Percentiles rank a stretch among this genome's conserved stretches.
These are phyloP conservation scores for Epizoanthus fatuus DNA, from an alignment of 92 coral and sea anemone genomes.

Conservation along the genomic window DNA sequence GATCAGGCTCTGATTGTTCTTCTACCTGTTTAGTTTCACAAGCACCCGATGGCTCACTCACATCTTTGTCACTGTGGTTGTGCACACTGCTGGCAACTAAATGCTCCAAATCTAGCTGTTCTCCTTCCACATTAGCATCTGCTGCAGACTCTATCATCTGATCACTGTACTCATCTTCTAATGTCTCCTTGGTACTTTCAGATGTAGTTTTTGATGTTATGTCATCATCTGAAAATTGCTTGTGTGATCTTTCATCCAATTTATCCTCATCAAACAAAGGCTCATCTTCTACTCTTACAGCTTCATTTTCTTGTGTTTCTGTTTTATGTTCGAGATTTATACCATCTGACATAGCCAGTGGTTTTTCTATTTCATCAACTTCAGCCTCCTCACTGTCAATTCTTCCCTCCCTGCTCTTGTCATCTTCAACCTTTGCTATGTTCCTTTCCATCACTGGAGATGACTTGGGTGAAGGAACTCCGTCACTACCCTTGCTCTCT, in stretches of 20 bases:
- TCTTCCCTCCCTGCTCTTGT: not conserved
- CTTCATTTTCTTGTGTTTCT: not conserved
- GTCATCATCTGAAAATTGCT: not conserved
- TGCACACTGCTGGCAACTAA: not conserved
- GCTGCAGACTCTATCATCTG: no score
- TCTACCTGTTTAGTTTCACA: not conserved
- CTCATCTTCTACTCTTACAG: not conserved
- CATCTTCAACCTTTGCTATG: not conserved
- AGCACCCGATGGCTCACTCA: not conserved
- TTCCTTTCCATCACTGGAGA: conserved; percentile 20
- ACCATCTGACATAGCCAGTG: conserved; percentile 10
- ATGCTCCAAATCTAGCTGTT: not conserved
- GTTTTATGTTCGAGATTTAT: not conserved
- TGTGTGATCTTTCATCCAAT: not conserved
- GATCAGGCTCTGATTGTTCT: not conserved
- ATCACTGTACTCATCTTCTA: no score
- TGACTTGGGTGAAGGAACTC: not conserved
- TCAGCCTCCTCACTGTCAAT: conserved; percentile 11
- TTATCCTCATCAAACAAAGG: not conserved
- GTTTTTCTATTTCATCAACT: not conserved
- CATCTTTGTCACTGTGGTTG: not conserved
- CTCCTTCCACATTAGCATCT: not conserved
- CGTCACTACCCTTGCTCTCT: not conserved
- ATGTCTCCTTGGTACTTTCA: no score
- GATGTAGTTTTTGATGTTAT: not conserved